Base-by-base conservation (phyloP, 2,113 vertebrate species). In the Prochilodus magdalenae region DNA sequence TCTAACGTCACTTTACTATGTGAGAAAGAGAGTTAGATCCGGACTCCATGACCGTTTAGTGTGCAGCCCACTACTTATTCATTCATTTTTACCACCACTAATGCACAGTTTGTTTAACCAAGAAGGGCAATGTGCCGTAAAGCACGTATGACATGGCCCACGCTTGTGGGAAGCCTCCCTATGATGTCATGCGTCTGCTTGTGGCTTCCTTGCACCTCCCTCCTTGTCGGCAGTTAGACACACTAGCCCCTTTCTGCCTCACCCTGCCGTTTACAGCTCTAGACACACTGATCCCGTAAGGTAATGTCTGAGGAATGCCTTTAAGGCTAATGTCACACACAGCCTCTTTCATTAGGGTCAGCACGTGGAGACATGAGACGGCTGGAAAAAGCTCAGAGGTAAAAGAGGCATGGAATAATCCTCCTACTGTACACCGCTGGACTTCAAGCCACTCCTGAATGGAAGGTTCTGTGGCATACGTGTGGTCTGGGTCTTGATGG, bases 271-370 rank as follows among this genome's bases (percentile, higher is more conserved):
- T 87, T 85, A 88, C 87, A 87, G 65, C 78, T 84, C 70, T 80
- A 84, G 7, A 82, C 82, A 74, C 69, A 18, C 79, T 89, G 85
- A 81, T 90, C 83, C 82, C 88, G 86, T 91, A 92, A 89, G 89
- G 90, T 94, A 89, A 93, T 84, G 86, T 86, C 87, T 81, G 85
- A 93, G 89, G 91, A 93, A 93, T 92, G 87, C 85, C 82, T 89
- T 84, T 86, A 89, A 90, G 84, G 63, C 72, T 57, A 77, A 86
- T 75, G 79, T 53, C 36, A 40, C 80, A 88, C 89, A 94, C 33
- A 87, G 85, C 84, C 83, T 88, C 90, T 91, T 93, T 93, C 90
- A 90, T 91, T 88, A 80, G 27, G 59, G 30, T 55, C 3, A n/a
- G 49, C 62, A 65, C 33, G 2, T 84, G 83, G 87, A 87, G 87